These are phyloP conservation scores for Malacoctenus gilli DNA, from an alignment of 2,797 vertebrate species.

Conservation along the genomic window DNA sequence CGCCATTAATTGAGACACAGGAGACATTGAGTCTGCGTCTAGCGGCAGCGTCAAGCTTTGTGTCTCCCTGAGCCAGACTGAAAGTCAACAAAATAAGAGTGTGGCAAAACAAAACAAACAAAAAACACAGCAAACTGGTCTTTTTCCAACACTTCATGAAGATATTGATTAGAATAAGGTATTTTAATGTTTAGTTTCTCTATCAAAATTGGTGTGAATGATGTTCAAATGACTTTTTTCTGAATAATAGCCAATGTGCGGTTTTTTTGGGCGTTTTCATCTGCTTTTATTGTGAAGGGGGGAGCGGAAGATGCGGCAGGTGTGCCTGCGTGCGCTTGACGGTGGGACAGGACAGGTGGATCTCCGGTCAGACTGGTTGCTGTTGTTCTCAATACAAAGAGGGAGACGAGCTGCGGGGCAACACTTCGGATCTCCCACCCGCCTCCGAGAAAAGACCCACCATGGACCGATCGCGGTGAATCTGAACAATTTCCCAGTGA, in stretches of 20 bases:
- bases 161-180: no score
- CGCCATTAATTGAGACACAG: constrained; percentile 31
- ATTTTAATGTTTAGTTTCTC: no score
- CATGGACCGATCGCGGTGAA: rapidly evolving
- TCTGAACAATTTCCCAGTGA: no score
- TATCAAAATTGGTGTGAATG: no score
- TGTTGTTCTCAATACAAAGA: constrained; percentile 52
- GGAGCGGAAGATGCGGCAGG: constrained; percentile 35
- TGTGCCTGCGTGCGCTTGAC: no score
- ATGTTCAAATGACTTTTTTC: no score
- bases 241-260: no score
- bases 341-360: constrained; percentile 58
- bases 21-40: constrained; percentile 32
- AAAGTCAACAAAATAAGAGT: constrained; percentile 10
- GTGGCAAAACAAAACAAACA: no score
- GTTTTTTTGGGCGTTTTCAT: no score
- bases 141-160: no score
- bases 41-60: not conserved
- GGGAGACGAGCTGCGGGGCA: not conserved
- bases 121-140: no score
- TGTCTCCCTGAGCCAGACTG: rapidly evolving
- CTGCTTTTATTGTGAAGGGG: constrained; percentile 50
- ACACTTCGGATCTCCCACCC: rapidly evolving
- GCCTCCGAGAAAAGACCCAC: no score
- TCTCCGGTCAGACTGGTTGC: constrained; percentile 58